Conservation (phyloP, 2,113 vertebrate species). For the Equus przewalskii region DNA sequence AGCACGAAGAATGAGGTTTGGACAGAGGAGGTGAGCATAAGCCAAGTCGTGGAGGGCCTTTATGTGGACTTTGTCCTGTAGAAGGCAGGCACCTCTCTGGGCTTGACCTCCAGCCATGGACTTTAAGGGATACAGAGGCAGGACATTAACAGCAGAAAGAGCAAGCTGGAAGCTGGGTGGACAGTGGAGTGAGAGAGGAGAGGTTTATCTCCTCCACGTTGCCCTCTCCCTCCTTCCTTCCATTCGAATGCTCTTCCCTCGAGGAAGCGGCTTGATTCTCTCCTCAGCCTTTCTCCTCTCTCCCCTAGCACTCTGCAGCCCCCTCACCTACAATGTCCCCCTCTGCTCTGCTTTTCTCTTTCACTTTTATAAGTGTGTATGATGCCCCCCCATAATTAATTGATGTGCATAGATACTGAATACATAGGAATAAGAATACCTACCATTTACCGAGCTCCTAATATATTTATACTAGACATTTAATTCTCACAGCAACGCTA, state of each 20-base stretch:
- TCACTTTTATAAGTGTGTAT: not conserved
- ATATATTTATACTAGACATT: not conserved
- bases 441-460: not conserved
- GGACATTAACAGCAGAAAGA: not conserved
- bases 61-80: not conserved
- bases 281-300: not conserved
- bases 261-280: not conserved
- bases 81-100: not conserved
- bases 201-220: accelerated
- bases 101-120: not conserved
- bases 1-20: too few relatives aligned
- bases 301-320: not conserved
- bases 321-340: not conserved
- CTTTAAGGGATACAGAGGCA: not conserved
- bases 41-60: not conserved
- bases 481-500: not conserved
- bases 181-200: not conserved
- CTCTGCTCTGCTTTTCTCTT: not conserved
- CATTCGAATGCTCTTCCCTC: not conserved
- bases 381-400: not conserved
- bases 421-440: not conserved
- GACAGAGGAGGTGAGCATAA: not conserved
- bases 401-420: not conserved
- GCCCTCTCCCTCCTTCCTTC: not conserved
- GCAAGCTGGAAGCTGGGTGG: not conserved